phyloP scores from a whole-genome alignment of 1,140 invertebrate genomes.

The Calosoma granatense region DNA sequence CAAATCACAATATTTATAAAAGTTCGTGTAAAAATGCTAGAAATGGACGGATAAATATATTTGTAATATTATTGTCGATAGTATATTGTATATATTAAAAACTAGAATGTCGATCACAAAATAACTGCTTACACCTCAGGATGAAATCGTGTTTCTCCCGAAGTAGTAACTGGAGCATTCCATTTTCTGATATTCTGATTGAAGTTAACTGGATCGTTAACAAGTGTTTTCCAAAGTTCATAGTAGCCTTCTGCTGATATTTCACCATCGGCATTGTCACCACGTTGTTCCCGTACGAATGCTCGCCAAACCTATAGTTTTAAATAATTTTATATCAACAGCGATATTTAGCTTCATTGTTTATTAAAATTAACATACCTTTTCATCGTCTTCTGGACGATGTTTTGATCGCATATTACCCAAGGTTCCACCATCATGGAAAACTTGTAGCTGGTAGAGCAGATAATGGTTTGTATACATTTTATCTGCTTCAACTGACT shows the following conservation, averaged over 20 bases:
- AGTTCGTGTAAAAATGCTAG: too few relatives aligned
- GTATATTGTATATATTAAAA: too few relatives aligned
- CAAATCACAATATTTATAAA: too few relatives aligned
- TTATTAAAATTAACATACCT: not conserved
- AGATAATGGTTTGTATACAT: not conserved
- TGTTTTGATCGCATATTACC: not conserved
- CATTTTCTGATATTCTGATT: slow-evolving; percentile 1
- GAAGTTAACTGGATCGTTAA: not conserved
- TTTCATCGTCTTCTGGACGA: not conserved
- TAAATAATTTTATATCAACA: not conserved
- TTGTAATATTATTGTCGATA: too few relatives aligned
- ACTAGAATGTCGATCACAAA: not conserved
- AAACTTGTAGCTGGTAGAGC: not conserved
- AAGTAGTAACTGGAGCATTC: not conserved
- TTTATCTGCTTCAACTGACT: not conserved
- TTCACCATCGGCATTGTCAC: not conserved
- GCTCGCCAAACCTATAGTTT: not conserved
- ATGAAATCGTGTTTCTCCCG: not conserved
- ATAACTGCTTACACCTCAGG: not conserved
- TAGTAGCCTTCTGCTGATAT: not conserved
- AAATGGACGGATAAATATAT: not conserved
- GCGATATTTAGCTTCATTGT: not conserved
- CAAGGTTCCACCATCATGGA: not conserved
- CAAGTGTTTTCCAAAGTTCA: not conserved
- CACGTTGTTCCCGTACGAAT: not conserved